Base-by-base conservation (phyloP, 2,888 invertebrate genomes). In the Hemistola chrysoprasaria region DNA sequence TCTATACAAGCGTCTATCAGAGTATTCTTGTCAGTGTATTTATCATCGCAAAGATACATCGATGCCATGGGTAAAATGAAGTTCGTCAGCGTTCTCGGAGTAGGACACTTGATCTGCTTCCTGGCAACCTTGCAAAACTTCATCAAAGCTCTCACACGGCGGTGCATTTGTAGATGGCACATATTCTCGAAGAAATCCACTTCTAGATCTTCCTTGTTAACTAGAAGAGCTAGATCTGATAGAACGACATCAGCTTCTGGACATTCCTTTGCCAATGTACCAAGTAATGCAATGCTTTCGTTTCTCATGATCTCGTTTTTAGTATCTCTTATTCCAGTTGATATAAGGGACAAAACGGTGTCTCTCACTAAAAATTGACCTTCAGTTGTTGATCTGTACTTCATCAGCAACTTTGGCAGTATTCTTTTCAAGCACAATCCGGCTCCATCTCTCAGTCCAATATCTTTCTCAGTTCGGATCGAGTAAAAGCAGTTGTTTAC, bases 161-260 rank as follows among this genome's bases (percentile, higher is more conserved):
- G 91, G 71, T 98, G 97, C 39, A 94, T 83, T 87, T 98, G 95
- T 28, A 96, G 78, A 82, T 99, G 98, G 11, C 92, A 92, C 65
- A 98, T 92, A 71, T 98, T 98, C 65, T 97, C 96, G 71, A 98
- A 98, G 90, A 99, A 98, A 78, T 99, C 98, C 0, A 95, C 93
- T 75, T 98, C 98, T 5, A 90, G 74, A 71, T 98, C 97, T 29
- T 77, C 82, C 71, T 92, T 90, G 63, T 94, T 93, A 0, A 92
- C 90, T 21, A 95, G 79, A 22, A 90, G 78, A n/a, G 92, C 86
- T 38, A 96, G 79, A 80, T 96, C 95, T 8, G 90, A 85, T 1
- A 96, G 76, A 0, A 95, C 91, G 1, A 92, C 92, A 73, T 96
- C 94, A 0, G 92, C 85, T 0, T 92, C 90, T 0, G 93, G 85